Evolutionary conservation across 2,113 vertebrate species (phyloP).

Genomic region (Microtus ochrogaster): DNA sequence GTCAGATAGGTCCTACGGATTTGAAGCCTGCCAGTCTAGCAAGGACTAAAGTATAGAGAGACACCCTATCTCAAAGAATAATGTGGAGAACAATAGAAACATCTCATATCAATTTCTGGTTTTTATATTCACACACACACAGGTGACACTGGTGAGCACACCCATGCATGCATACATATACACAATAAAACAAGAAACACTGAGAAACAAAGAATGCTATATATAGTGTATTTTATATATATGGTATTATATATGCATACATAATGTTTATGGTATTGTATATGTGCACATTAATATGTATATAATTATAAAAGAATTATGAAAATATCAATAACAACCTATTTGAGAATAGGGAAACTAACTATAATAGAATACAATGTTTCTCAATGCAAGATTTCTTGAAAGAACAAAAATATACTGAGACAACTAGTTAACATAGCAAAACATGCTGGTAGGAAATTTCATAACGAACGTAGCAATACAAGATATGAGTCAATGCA

Average conservation of each 20-base stretch:
- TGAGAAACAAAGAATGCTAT: not conserved
- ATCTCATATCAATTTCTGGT: not conserved
- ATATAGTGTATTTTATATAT: not conserved
- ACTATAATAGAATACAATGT: not conserved
- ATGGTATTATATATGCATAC: not conserved
- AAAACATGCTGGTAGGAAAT: not conserved
- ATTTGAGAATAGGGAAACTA: slow-evolving; percentile 20
- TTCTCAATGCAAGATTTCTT: not conserved
- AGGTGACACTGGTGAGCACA: not conserved
- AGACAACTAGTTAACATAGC: not conserved
- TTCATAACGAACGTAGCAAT: not conserved
- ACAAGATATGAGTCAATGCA: not conserved
- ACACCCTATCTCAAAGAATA: not conserved
- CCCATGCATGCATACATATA: not conserved
- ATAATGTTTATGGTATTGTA: not conserved
- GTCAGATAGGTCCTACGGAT: not conserved
- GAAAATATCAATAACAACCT: not conserved
- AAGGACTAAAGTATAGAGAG: not conserved
- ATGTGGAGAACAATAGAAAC: not conserved
- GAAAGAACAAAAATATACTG: not conserved
- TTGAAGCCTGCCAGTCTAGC: not conserved
- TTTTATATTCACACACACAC: not conserved
- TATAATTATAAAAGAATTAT: slow-evolving; percentile 10
- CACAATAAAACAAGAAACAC: not conserved
- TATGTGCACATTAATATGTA: not conserved